Evolutionary conservation across 2,113 vertebrate genomes (phyloP).

Genomic region (Leptobrachium ailaonicum): DNA sequence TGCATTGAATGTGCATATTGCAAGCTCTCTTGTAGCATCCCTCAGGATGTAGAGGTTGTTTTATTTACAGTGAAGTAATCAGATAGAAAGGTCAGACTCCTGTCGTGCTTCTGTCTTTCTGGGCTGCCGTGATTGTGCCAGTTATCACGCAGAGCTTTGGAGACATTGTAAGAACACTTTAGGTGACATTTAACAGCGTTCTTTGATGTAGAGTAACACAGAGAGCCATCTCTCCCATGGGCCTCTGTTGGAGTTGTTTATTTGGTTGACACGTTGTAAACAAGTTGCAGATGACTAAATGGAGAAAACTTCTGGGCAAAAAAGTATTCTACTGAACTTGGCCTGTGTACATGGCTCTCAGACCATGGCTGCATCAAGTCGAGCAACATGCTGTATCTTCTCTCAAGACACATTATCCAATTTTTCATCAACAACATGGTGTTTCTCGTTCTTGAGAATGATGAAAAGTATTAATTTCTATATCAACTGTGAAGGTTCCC

Average conservation of each 20-base stretch:
- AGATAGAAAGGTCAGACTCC: slow-evolving; percentile 31
- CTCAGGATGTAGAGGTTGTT: slow-evolving; percentile 22
- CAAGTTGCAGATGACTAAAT: background rate
- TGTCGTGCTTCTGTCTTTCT: slow-evolving; percentile 36
- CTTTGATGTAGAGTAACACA: slow-evolving; percentile 37
- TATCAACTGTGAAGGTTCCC: too few species aligned
- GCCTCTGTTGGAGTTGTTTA: slow-evolving; percentile 38
- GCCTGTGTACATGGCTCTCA: too few species aligned
- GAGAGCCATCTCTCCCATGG: slow-evolving; percentile 11
- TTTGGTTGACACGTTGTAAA: slow-evolving; percentile 27
- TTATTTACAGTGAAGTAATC: slow-evolving; percentile 12
- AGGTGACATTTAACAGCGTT: slow-evolving; percentile 40
- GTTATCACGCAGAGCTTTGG: slow-evolving; percentile 37
- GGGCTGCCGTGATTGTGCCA: slow-evolving; percentile 24
- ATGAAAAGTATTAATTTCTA: too few species aligned
- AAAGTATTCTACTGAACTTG: too few species aligned
- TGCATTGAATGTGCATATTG: background rate
- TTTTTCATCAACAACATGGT: too few species aligned
- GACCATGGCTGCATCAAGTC: too few species aligned
- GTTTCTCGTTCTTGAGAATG: too few species aligned
- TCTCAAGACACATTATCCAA: too few species aligned
- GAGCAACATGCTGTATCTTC: too few species aligned
- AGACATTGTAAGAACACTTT: slow-evolving; percentile 33
- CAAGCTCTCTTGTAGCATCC: background rate
- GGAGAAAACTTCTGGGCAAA: background rate